Conservation (phyloP, 2,113 vertebrate species). For the Riparia riparia region DNA sequence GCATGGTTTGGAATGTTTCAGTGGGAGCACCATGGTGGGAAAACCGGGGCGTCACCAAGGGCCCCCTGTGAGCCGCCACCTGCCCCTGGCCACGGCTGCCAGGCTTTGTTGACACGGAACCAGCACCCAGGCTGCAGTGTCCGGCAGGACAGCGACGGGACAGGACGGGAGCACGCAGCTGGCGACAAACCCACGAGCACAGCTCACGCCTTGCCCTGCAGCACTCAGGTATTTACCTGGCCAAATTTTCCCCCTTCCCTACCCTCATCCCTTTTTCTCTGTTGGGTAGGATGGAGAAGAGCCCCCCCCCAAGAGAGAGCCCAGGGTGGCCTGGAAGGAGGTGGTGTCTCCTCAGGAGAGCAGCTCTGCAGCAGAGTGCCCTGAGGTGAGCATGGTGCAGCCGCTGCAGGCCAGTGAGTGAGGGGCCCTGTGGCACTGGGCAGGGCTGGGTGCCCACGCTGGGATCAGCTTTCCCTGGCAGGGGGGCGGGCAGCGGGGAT, state of each 20-base stretch:
- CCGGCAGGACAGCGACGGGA: background rate
- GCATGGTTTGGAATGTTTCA: background rate
- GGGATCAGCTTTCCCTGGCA: background rate
- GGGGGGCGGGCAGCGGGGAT: background rate
- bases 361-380: background rate
- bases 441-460: background rate
- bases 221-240: background rate
- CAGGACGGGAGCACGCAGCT: background rate
- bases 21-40: background rate
- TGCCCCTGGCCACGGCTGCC: background rate
- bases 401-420: background rate
- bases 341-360: background rate
- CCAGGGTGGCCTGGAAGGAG: background rate
- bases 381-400: background rate
- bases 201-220: background rate
- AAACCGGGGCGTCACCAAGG: background rate
- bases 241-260: background rate
- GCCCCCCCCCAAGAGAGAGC: fast-evolving
- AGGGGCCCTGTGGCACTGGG: background rate
- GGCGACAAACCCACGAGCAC: fast-evolving
- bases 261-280: fast-evolving
- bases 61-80: too few relatives aligned
- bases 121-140: background rate
- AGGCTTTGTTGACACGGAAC: background rate
- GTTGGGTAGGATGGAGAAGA: background rate